Conservation (phyloP, 2,888 invertebrate genomes). For the Alviniconcha strummeri region DNA sequence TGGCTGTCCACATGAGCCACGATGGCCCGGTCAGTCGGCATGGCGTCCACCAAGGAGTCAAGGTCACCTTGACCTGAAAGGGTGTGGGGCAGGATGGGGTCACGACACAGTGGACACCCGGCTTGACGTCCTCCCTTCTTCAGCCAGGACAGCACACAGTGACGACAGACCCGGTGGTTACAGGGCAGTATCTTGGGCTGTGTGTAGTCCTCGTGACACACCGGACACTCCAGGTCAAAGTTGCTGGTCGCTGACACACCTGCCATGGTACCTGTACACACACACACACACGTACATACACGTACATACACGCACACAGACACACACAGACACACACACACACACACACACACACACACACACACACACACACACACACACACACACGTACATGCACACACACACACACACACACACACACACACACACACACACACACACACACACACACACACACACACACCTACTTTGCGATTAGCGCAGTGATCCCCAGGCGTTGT, state of each 20-base stretch:
- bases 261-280: background rate
- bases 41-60: background rate
- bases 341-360: constrained; percentile 18
- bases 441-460: too few species aligned
- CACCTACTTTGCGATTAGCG: too few species aligned
- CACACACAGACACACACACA: constrained; percentile 3
- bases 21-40: background rate
- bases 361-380: background rate
- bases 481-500: too few species aligned
- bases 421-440: too few species aligned
- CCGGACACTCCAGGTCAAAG: constrained; percentile 1
- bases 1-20: background rate
- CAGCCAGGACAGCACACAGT: constrained; percentile 16
- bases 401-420: too few species aligned
- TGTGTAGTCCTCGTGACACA: constrained; percentile 11
- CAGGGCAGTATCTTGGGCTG: constrained; percentile 12
- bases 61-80: background rate
- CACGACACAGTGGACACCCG: background rate
- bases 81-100: background rate
- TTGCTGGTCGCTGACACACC: background rate
- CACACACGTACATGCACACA: too few species aligned
- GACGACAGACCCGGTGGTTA: background rate
- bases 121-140: background rate
- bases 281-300: background rate
- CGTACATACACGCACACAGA: background rate